Conservation (phyloP, 2,888 invertebrate genomes). For the Thereva nobilitata region DNA sequence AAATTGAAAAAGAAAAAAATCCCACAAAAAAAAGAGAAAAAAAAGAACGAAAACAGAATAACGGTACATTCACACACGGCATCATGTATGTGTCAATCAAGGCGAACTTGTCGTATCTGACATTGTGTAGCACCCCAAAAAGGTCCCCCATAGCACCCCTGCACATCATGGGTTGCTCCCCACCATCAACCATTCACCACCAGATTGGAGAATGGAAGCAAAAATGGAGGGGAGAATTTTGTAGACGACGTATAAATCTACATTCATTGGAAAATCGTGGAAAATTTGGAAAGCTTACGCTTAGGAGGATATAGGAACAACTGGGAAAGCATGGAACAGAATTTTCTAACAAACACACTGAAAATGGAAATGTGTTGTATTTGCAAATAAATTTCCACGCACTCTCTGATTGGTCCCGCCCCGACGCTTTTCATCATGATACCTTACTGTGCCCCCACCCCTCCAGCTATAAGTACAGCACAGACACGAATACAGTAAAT, state of each 20-base stretch:
- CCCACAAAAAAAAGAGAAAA: background rate
- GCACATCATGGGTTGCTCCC: too few relatives aligned
- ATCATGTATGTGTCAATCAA: constrained; percentile 31
- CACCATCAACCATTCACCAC: background rate
- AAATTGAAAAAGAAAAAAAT: constrained; percentile 25
- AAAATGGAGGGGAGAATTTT: constrained; percentile 1
- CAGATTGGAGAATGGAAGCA: constrained; percentile 16
- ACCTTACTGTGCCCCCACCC: constrained; percentile 11
- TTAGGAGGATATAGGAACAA: background rate
- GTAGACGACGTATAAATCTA: background rate
- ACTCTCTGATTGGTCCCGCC: constrained; percentile 54
- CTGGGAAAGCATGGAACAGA: constrained; percentile 1
- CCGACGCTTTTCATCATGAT: constrained; percentile 54
- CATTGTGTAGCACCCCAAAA: background rate
- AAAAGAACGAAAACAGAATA: background rate
- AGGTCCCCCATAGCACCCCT: too few relatives aligned
- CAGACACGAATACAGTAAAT: too few relatives aligned
- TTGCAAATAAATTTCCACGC: constrained; percentile 41
- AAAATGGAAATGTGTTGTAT: constrained; percentile 10
- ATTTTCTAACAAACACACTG: constrained; percentile 8
- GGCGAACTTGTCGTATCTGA: constrained; percentile 29
- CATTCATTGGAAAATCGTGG: constrained; percentile 15
- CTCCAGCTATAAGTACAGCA: background rate
- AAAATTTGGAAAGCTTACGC: constrained; percentile 22
- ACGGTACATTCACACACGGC: constrained; percentile 2